Evolutionary conservation across 1,140 invertebrate genomes (phyloP).

Genomic region (Drosophila lacertosa): DNA sequence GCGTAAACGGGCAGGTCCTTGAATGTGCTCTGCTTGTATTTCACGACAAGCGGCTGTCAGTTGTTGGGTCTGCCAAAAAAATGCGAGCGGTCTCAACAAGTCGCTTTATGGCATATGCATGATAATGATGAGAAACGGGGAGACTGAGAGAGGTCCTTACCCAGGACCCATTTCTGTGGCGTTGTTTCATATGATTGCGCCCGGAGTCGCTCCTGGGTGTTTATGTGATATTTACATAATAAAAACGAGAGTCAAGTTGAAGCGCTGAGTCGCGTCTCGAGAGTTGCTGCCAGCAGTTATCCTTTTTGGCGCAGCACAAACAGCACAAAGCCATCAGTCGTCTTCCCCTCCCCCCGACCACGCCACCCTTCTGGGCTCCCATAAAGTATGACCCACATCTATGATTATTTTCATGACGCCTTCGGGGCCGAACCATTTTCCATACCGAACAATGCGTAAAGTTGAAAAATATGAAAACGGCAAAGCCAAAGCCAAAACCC

Average conservation of each 20-base stretch:
- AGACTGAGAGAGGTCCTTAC: not conserved
- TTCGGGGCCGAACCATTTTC: conserved; percentile 65
- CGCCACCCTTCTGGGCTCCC: not conserved
- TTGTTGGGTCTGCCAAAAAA: conserved; percentile 12
- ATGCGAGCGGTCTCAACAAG: conserved; percentile 65
- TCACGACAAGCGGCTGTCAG: conserved; percentile 4
- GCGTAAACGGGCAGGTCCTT: not conserved
- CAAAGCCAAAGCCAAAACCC: conserved; percentile 23
- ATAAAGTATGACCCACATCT: conserved; percentile 76
- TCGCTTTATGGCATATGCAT: conserved; percentile 83
- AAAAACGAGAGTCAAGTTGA: conserved; percentile 71
- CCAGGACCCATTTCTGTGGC: conserved; percentile 45
- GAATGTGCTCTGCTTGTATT: conserved; percentile 4
- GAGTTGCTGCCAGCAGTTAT: conserved; percentile 58
- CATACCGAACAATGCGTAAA: conserved; percentile 53
- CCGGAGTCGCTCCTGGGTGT: conserved; percentile 72
- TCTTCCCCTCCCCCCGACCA: not conserved
- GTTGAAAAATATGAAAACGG: conserved; percentile 72
- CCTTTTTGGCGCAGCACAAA: conserved; percentile 45
- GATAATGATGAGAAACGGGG: conserved; percentile 67
- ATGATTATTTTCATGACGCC: conserved; percentile 81
- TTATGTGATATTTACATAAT: conserved; percentile 83
- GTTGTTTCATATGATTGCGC: conserved; percentile 73
- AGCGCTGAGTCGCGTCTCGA: conserved; percentile 38
- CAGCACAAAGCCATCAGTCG: conserved; percentile 43